Base-by-base conservation (phyloP, 2,113 vertebrate genomes). In the Ageneiosus marmoratus region DNA sequence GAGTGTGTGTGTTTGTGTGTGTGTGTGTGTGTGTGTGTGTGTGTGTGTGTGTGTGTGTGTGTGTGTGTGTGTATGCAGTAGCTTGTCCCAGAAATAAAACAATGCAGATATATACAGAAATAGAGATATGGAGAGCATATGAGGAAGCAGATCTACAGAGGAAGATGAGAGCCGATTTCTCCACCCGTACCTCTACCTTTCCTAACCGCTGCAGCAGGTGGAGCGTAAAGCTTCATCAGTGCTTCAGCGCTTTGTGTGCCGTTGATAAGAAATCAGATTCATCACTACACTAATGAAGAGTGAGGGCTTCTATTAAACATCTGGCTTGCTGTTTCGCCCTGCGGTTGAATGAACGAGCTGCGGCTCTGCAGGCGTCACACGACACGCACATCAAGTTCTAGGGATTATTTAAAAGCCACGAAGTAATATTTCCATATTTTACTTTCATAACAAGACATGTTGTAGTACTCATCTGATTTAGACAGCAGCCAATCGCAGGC, bases 211-310 rank as follows among this genome's bases (percentile, higher is more conserved):
- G 34, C 55, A 44, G 74, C 16, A n/a, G 4, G 41, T 24, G 8
- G 29, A 24, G 37, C 81, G 80, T 76, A 46, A 79, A 50, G 29
- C 55, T 6, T 1, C 89, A 90, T 87, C 80, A 88, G 89, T 86
- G 77, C 80, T 85, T 93, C 91, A 89, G 89, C 88, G 86, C 67
- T 89, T 93, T 85, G 86, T 88, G 80, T 83, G 86, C 87, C 89
- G 89, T 85, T 89, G 91, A 92, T 91, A 88, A 89, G 85, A 89
- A 89, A 90, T 90, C 84, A 86, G 46, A 78, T 82, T 90, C 82
- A 87, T 87, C 83, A 51, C 48, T 22, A 73, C 80, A 78, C 82
- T 84, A 88, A 87, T 85, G 18, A 46, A 69, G 80, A 86, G 85
- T 69, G 62, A 87, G 62, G 83, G 87, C 80, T 89, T 89, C 84